Conservation (phyloP, 2,797 vertebrate genomes). For the Cichlasoma orientale region DNA sequence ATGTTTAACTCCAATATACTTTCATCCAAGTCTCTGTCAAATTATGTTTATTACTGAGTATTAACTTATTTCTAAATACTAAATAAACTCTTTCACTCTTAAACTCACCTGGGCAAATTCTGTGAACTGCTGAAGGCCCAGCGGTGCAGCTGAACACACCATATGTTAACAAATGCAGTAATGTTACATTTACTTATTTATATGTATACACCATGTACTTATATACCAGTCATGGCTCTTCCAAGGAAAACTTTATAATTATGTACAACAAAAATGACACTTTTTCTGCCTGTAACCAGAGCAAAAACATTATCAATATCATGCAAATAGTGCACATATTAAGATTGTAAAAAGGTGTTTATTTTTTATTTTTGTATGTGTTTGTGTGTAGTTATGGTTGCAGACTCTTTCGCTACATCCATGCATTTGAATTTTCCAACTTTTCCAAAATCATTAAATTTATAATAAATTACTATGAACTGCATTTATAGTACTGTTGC, state of each 20-base stretch:
- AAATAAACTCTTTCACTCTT: neutral
- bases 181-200: neutral
- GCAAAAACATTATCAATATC: neutral
- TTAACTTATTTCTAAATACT: neutral
- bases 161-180: neutral
- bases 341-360: too few species aligned
- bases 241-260: neutral
- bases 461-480: too few species aligned
- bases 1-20: neutral
- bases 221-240: neutral
- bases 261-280: neutral
- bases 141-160: neutral
- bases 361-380: too few species aligned
- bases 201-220: accelerated
- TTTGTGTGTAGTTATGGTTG: too few species aligned
- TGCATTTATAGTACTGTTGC: too few species aligned
- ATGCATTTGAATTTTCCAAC: too few species aligned
- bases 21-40: neutral
- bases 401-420: too few species aligned
- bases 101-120: neutral
- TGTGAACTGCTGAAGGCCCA: neutral
- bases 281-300: neutral
- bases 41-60: neutral
- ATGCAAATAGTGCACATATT: too few species aligned
- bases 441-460: too few species aligned